A percentile compares a stretch with the other conserved stretches of the same genome.
Evolutionary conservation across 2,888 invertebrate species (phyloP).

Genomic region (Sisyra terminalis): DNA sequence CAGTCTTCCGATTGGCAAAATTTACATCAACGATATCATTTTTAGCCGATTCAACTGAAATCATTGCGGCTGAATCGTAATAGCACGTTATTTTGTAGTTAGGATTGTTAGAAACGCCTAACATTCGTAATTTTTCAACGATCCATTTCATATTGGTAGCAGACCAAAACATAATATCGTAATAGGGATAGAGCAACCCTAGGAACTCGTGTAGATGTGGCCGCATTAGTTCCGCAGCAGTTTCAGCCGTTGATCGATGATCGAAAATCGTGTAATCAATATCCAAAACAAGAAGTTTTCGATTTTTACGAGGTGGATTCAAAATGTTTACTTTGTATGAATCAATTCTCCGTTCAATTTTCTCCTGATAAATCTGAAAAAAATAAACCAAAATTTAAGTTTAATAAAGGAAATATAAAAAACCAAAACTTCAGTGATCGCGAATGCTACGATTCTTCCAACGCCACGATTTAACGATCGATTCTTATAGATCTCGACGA

Average conservation of each 20-base stretch:
- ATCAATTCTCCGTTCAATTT: slow-evolving; percentile 67
- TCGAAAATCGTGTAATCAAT: slow-evolving; percentile 96
- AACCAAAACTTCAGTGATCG: no score
- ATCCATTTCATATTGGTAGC: slow-evolving; percentile 99
- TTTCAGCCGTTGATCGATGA: slow-evolving; percentile 84
- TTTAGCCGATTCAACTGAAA: slow-evolving; percentile 62
- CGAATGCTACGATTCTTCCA: no score
- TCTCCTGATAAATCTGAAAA: slow-evolving; percentile 51
- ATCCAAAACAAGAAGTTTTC: slow-evolving; percentile 82
- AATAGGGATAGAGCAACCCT: slow-evolving; percentile 69
- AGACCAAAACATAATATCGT: slow-evolving; percentile 97
- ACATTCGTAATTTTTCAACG: slow-evolving; percentile 86
- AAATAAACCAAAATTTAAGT: not conserved
- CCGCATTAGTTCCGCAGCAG: slow-evolving; percentile 74
- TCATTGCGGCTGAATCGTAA: slow-evolving; percentile 86
- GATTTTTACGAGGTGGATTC: slow-evolving; percentile 67
- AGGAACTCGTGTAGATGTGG: slow-evolving; percentile 92
- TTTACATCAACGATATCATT: slow-evolving; percentile 79
- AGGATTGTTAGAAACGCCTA: slow-evolving; percentile 69
- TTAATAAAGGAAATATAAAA: slow-evolving; percentile 1
- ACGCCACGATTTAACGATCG: no score
- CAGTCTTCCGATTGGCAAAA: not conserved
- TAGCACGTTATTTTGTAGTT: slow-evolving; percentile 87
- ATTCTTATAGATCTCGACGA: no score
- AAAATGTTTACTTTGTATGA: slow-evolving; percentile 70